phyloP scores from a whole-genome alignment of 2,113 vertebrate species.

The Indicator indicator region DNA sequence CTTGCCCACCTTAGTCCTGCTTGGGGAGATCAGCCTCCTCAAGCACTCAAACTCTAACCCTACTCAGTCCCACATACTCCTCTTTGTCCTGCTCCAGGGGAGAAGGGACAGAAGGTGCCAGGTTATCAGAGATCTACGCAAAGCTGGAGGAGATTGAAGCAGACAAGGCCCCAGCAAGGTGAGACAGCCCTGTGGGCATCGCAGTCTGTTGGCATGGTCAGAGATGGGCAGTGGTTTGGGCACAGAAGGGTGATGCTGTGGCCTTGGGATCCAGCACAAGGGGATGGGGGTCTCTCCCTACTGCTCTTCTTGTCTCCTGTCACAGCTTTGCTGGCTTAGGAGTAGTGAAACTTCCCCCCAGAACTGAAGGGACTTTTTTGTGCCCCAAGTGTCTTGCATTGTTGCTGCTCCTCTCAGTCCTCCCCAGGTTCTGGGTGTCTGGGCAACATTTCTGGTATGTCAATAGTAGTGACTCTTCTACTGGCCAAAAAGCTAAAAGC shows the following conservation, averaged over 20 bases:
- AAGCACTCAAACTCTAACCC: not conserved
- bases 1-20: not conserved
- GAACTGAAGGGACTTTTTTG: not conserved
- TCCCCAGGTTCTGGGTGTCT: not conserved
- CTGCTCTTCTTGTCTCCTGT: not conserved
- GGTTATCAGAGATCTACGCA: conserved; percentile 89
- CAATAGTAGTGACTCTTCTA: not conserved
- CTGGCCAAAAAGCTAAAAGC: not conserved
- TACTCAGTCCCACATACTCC: not conserved
- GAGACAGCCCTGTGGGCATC: not conserved
- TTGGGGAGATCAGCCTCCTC: not conserved
- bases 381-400: not conserved
- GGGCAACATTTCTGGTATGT: not conserved
- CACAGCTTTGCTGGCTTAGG: not conserved
- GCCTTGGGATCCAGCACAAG: not conserved
- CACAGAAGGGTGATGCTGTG: not conserved
- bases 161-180: conserved; percentile 97
- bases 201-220: not conserved
- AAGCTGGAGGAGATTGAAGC: conserved; percentile 97
- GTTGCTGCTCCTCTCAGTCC: not conserved
- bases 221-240: not conserved
- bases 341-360: not conserved
- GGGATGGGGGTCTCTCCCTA: not conserved
- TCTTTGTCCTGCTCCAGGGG: conserved; percentile 72
- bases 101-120: conserved; percentile 85